Conservation (phyloP, 1,140 invertebrate species). For the Trichomalopsis sarcophagae region DNA sequence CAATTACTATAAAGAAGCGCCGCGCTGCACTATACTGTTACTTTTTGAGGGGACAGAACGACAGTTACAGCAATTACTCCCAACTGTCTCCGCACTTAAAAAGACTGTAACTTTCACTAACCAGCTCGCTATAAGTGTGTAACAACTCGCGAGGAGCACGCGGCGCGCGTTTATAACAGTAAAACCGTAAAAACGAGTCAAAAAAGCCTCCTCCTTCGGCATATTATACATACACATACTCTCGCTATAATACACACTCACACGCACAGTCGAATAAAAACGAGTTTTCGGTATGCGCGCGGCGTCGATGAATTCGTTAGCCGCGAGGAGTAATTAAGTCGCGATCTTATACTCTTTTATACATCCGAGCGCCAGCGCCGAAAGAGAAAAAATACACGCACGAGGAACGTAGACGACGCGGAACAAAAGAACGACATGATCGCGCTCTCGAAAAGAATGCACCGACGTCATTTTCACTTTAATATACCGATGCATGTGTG, state of each 20-base stretch:
- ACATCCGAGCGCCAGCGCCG: not conserved
- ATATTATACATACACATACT: too few relatives aligned
- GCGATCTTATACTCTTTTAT: not conserved
- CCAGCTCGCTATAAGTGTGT: not conserved
- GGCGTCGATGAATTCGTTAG: constrained; percentile 9
- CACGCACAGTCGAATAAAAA: not conserved
- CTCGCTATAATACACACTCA: too few relatives aligned
- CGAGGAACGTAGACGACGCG: not conserved
- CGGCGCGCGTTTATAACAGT: constrained; percentile 8
- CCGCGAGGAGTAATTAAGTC: not conserved
- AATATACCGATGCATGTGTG: not conserved
- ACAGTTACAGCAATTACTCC: constrained; percentile 28
- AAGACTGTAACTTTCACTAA: constrained; percentile 37
- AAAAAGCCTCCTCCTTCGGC: not conserved
- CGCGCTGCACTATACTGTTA: not conserved
- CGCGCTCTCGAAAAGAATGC: not conserved
- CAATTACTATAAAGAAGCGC: not conserved
- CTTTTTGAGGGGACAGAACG: constrained; percentile 10
- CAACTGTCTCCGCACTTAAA: constrained; percentile 17
- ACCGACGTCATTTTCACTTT: constrained; percentile 28
- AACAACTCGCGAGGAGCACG: too few relatives aligned
- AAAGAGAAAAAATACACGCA: not conserved
- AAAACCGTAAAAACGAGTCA: constrained; percentile 2
- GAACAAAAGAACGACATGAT: not conserved
- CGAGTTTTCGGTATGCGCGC: constrained; percentile 6